phyloP scores from a whole-genome alignment of 2,888 invertebrate species.

The Nomada ferruginata region DNA sequence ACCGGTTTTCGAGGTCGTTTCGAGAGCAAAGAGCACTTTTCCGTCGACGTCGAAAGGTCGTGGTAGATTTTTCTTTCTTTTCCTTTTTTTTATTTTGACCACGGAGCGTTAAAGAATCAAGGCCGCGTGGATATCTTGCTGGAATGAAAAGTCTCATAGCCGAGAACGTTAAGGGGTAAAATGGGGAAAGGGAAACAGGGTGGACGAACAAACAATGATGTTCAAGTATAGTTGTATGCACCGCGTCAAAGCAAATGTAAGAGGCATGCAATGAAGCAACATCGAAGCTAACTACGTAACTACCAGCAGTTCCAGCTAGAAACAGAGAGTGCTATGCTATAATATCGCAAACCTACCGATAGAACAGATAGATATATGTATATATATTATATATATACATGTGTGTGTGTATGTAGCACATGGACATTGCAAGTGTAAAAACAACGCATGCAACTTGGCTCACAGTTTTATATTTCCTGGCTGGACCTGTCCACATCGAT shows the following conservation, averaged over 20 bases:
- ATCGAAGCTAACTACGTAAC: constrained; percentile 47
- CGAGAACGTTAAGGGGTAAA: constrained; percentile 14
- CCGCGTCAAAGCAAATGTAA: constrained; percentile 37
- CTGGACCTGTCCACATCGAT: constrained; percentile 52
- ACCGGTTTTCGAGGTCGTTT: constrained; percentile 31
- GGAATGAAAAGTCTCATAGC: constrained; percentile 52
- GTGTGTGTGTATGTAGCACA: constrained; percentile 8
- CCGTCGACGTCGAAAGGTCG: constrained; percentile 38
- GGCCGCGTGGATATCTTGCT: constrained; percentile 44
- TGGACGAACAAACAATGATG: constrained; percentile 31
- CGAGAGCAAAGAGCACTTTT: constrained; percentile 40
- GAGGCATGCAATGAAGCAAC: constrained; percentile 55
- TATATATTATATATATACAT: not conserved
- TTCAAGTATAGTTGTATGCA: constrained; percentile 38
- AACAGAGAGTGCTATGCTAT: not conserved
- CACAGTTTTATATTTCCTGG: constrained; percentile 67
- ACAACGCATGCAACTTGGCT: constrained; percentile 75
- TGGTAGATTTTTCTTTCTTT: constrained; percentile 24
- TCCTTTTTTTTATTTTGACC: constrained; percentile 19
- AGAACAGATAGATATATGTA: constrained; percentile 17
- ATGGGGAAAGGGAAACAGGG: not conserved
- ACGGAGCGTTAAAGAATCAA: constrained; percentile 52
- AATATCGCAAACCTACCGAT: constrained; percentile 16
- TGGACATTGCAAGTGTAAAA: constrained; percentile 34
- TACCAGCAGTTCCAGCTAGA: constrained; percentile 16